A percentile compares a stretch with the other conserved stretches of the same genome.
Evolutionary conservation across 2,797 vertebrate genomes (phyloP).

Genomic region (Gallinago solitaria): DNA sequence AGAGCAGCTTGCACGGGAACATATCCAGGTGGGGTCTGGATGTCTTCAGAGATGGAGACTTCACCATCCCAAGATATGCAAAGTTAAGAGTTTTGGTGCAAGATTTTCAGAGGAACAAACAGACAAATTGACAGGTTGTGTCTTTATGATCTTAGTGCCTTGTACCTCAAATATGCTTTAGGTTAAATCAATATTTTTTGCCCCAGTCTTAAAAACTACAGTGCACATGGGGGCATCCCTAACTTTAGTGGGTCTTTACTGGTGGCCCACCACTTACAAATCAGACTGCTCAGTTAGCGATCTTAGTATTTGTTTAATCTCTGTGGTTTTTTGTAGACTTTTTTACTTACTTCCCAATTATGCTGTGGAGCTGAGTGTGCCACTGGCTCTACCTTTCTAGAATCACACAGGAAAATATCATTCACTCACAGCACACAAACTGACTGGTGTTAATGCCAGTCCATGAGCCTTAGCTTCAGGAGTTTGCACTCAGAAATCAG

Average conservation of each 20-base stretch:
- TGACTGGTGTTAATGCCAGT: fast-evolving
- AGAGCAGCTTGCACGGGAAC: no score
- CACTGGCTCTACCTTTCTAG: background rate
- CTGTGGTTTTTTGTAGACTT: background rate
- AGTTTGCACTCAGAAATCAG: background rate
- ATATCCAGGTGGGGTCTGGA: no score
- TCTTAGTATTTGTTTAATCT: background rate
- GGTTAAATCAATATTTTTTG: background rate
- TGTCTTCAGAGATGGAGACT: no score
- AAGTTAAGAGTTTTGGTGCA: background rate
- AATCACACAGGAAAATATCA: background rate
- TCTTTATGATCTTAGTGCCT: background rate
- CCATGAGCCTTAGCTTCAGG: background rate
- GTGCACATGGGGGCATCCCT: background rate
- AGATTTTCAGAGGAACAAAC: background rate
- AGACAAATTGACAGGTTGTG: background rate
- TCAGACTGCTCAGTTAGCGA: background rate
- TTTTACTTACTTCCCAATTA: background rate
- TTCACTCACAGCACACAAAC: background rate
- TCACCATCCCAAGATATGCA: background rate
- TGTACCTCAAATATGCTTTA: background rate
- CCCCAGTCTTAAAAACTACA: background rate
- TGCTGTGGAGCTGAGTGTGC: background rate
- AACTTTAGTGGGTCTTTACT: background rate
- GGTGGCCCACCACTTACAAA: background rate